Evolutionary conservation across 2,113 vertebrate genomes (phyloP).

Genomic region (Hyperopisus bebe): DNA sequence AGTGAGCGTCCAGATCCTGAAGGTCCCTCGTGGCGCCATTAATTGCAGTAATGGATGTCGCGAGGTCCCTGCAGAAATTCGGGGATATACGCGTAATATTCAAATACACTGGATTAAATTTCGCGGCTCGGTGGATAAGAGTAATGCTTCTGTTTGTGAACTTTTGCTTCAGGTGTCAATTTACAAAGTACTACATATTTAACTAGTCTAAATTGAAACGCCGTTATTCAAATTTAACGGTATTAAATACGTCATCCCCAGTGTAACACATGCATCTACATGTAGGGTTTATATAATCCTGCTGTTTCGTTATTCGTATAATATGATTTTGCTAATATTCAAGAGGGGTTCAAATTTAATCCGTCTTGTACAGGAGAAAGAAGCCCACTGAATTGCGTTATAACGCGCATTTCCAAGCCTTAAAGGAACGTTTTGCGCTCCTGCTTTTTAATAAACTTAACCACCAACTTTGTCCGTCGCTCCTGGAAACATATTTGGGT

Average conservation of each 20-base stretch:
- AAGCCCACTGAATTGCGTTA: not conserved
- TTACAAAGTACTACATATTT: not conserved
- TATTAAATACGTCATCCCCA: not conserved
- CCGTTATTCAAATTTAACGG: not conserved
- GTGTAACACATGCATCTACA: not conserved
- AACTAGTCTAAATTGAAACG: not conserved
- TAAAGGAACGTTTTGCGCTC: not conserved
- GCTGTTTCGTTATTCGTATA: not conserved
- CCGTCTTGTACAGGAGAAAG: not conserved
- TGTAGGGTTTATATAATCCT: not conserved
- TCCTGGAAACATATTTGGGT: not conserved
- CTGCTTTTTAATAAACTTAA: not conserved
- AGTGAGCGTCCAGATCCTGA: not conserved
- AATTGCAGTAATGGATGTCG: not conserved
- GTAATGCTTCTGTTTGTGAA: not conserved
- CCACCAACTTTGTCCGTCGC: not conserved
- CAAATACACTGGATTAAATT: not conserved
- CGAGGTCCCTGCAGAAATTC: not conserved
- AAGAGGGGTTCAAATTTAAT: not conserved
- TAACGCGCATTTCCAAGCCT: not conserved
- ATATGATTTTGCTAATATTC: not conserved
- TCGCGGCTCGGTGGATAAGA: not conserved
- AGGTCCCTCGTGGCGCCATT: not conserved
- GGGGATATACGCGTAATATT: not conserved
- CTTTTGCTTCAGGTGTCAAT: not conserved